Base-by-base conservation (phyloP, 2,797 vertebrate species). In the Diplodus puntazzo region DNA sequence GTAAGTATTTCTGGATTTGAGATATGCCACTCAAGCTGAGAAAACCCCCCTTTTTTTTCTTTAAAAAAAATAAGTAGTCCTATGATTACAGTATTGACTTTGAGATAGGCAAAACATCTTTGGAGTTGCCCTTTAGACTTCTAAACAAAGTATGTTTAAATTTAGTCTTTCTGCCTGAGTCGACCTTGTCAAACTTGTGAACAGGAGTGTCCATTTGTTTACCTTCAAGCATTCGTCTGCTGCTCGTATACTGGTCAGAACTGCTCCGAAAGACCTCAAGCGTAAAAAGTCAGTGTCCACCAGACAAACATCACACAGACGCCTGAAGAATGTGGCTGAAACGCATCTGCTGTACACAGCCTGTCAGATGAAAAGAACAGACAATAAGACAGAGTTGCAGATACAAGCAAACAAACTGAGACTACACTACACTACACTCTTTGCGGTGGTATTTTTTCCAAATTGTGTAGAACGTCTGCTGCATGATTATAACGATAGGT, bases 221-320 rank as follows among this genome's bases (percentile, higher is more conserved):
- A 77, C 50, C 50, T 80, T 79, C n/a, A 73, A 53, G 23, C 69
- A 39, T 64, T 54, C 12, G 5, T 25, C 43, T 67, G 30, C 55
- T 63, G 42, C 67, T 69, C 50, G 74, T 30, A 48, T 57, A 43
- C 55, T 3, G 58, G 69, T 73, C 77, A 64, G 58, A 61, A 23
- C 23, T 55, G 55, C 62, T 75, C n/a, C 63, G 66, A 79, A 65
- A 70, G 79, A 65, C 64, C 25, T 72, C 62, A 53, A 81, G 75
- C 45, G 23, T 81, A 57, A 73, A 83, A 82, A 77, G 3, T 66
- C 52, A 39, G 58, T 23, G 43, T 75, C 74, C 70, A 54, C 7
- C 58, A 70, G 60, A 66, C 63, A 62, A 75, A 77, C 81, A 81
- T 66, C 61, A 75, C 72, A 82, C 77, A 62, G 77, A 65, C 39